Conservation (phyloP, 2,113 vertebrate species). For the Tringa solitaria region DNA sequence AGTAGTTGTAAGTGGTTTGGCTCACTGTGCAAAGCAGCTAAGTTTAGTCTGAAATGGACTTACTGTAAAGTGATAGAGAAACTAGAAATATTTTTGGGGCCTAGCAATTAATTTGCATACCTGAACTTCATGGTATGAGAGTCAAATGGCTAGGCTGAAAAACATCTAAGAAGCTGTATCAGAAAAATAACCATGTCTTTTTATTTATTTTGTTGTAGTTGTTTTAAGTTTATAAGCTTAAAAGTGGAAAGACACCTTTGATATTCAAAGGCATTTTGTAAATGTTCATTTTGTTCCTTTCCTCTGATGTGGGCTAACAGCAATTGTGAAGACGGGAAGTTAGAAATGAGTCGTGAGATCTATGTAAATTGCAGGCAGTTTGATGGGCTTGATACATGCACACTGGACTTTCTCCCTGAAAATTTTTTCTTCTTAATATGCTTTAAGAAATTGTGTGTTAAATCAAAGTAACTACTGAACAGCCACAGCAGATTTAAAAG, state of each 20-base stretch:
- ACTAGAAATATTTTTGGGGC: not conserved
- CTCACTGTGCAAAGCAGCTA: not conserved
- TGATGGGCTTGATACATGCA: not conserved
- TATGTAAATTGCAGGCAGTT: not conserved
- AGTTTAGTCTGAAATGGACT: not conserved
- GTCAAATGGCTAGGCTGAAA: not conserved
- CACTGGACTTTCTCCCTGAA: not conserved
- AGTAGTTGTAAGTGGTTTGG: not conserved
- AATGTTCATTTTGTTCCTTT: not conserved
- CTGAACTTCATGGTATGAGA: not conserved
- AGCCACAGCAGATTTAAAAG: not conserved
- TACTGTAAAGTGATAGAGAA: not conserved
- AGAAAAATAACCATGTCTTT: not conserved
- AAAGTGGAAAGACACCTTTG: not conserved
- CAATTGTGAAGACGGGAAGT: not conserved
- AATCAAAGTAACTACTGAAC: not conserved
- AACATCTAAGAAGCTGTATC: not conserved
- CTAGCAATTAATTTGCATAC: not conserved
- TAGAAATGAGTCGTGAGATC: not conserved
- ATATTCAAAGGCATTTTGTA: not conserved
- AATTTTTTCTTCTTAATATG: not conserved
- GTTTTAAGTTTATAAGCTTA: not conserved
- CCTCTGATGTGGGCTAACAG: not conserved
- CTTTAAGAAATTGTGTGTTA: not conserved
- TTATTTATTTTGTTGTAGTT: not conserved